These are phyloP conservation scores for Augochlora pura DNA, from an alignment of 1,140 invertebrate species.

Conservation along the genomic window DNA sequence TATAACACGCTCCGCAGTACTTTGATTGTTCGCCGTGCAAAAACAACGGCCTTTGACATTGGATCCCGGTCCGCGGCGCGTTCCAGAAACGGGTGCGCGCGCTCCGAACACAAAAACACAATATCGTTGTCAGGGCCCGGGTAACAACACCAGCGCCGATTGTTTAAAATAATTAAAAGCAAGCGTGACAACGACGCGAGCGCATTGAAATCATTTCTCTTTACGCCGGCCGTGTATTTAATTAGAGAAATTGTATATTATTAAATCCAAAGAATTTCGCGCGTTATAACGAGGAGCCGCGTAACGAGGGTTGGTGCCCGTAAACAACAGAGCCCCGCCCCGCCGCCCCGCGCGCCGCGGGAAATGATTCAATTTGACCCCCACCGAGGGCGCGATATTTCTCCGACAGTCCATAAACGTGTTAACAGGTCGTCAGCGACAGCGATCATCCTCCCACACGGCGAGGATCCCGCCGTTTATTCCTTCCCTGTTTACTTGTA, in stretches of 20 bases:
- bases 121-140: neutral
- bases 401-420: slow-evolving; percentile 25
- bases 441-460: neutral
- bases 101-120: neutral
- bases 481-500: neutral
- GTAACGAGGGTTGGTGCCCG: neutral
- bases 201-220: neutral
- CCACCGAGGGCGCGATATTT: slow-evolving; percentile 3
- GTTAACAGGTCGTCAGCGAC: slow-evolving; percentile 24
- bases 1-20: neutral
- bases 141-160: neutral
- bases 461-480: neutral
- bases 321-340: neutral
- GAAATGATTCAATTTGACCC: slow-evolving; percentile 11
- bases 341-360: neutral
- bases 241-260: neutral
- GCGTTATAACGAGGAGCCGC: neutral
- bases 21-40: neutral
- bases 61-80: neutral
- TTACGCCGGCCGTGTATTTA: neutral
- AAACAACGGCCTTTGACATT: neutral
- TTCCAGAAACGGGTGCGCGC: neutral
- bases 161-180: slow-evolving; percentile 3
- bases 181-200: neutral
- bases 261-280: neutral